Evolutionary conservation across 2,888 invertebrate genomes (phyloP).

Genomic region (Leptopilina myrica): DNA sequence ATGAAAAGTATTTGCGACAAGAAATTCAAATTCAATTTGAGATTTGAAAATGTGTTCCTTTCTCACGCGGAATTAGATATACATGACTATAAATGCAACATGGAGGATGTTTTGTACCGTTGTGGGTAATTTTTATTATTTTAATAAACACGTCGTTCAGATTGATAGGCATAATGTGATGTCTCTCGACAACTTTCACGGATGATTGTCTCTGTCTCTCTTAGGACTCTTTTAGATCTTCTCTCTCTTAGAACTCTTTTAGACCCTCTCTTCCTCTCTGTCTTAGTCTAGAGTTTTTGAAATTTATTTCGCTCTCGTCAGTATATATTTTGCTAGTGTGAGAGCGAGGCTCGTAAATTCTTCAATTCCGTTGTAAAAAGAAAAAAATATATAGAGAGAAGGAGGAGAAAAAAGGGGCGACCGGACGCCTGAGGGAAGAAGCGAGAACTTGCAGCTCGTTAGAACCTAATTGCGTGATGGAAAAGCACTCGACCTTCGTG

Average conservation of each 20-base stretch:
- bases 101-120: no score
- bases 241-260: no score
- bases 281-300: neutral
- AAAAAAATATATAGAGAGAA: no score
- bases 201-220: no score
- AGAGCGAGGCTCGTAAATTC: conserved; percentile 52
- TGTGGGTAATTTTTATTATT: neutral
- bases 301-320: conserved; percentile 12
- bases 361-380: conserved; percentile 42
- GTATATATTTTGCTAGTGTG: conserved; percentile 22
- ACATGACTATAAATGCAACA: neutral
- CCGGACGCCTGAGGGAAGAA: conserved; percentile 50
- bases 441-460: conserved; percentile 53
- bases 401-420: conserved; percentile 45
- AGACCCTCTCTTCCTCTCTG: no score
- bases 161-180: conserved; percentile 25
- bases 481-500: conserved; percentile 52
- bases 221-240: no score
- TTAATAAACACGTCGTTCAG: neutral
- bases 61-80: neutral
- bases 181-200: no score
- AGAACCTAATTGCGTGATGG: conserved; percentile 55
- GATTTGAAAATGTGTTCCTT: conserved; percentile 21
- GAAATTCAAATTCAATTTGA: conserved; percentile 16
- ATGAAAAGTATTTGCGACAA: neutral